These are phyloP conservation scores for Andrena cerasifolii DNA, from an alignment of 1,140 invertebrate genomes.

Conservation along the genomic window DNA sequence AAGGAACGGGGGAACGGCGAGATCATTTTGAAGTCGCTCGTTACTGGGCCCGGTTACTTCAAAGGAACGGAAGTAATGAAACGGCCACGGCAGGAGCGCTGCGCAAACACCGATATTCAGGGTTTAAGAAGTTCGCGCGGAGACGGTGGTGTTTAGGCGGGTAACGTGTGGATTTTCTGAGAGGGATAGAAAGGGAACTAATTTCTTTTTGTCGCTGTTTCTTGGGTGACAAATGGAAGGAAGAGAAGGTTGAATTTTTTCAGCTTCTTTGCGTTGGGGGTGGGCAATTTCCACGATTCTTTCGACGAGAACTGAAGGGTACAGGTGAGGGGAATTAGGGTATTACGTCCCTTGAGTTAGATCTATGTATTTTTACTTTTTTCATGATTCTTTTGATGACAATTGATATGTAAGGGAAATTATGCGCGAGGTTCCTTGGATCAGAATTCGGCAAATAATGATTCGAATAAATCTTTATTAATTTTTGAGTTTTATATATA, in stretches of 20 bases:
- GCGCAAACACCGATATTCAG: conserved; percentile 22
- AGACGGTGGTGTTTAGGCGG: neutral
- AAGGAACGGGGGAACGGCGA: neutral
- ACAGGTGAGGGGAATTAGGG: too few species aligned
- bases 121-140: neutral
- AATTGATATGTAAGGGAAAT: too few species aligned
- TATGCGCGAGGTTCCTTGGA: too few species aligned
- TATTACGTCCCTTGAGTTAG: too few species aligned
- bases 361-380: too few species aligned
- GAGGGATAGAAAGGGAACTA: too few species aligned
- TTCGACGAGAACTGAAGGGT: too few species aligned
- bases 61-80: conserved; percentile 33
- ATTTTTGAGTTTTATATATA: too few species aligned
- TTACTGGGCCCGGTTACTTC: conserved; percentile 8
- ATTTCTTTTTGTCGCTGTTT: neutral
- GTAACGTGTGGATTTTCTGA: neutral
- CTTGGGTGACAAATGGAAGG: neutral
- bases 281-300: neutral
- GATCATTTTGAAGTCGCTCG: neutral
- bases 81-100: neutral
- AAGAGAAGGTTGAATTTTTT: neutral
- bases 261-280: neutral
- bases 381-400: too few species aligned
- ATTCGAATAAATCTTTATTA: too few species aligned
- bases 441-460: too few species aligned